Conservation (phyloP, 2,113 vertebrate species). For the Elachura formosa region DNA sequence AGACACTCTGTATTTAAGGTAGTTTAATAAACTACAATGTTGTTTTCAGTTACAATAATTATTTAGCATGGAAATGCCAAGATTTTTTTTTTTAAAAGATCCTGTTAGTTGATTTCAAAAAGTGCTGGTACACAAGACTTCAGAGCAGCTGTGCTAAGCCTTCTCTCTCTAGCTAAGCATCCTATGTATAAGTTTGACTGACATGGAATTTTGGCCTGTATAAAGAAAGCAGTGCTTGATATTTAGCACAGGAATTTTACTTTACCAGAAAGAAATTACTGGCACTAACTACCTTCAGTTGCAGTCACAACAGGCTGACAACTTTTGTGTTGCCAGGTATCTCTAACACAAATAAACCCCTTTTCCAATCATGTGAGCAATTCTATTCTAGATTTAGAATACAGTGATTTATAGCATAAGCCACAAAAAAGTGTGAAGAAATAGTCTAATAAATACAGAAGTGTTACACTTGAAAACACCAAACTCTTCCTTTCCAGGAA, state of each 20-base stretch:
- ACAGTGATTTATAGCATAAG: background rate
- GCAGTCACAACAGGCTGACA: background rate
- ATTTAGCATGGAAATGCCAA: background rate
- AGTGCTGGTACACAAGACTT: background rate
- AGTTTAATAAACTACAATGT: background rate
- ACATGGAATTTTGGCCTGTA: background rate
- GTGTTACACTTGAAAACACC: background rate
- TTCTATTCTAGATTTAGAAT: background rate
- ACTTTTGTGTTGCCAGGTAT: background rate
- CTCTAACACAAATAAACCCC: background rate
- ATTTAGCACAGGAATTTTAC: background rate
- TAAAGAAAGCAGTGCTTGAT: background rate
- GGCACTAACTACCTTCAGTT: background rate
- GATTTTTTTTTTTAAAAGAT: background rate
- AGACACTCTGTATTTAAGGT: background rate
- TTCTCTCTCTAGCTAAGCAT: background rate
- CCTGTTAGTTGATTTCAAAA: background rate
- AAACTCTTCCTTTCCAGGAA: background rate
- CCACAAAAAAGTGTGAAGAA: background rate
- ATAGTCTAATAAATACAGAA: background rate
- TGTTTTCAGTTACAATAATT: background rate
- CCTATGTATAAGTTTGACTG: background rate
- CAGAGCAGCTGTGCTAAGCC: background rate
- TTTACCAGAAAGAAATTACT: background rate
- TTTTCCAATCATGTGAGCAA: background rate